Evolutionary conservation across 2,888 invertebrate genomes (phyloP), one percentile per base, ranked within the genome.

Genomic region (Ganaspis brasiliensis): DNA sequence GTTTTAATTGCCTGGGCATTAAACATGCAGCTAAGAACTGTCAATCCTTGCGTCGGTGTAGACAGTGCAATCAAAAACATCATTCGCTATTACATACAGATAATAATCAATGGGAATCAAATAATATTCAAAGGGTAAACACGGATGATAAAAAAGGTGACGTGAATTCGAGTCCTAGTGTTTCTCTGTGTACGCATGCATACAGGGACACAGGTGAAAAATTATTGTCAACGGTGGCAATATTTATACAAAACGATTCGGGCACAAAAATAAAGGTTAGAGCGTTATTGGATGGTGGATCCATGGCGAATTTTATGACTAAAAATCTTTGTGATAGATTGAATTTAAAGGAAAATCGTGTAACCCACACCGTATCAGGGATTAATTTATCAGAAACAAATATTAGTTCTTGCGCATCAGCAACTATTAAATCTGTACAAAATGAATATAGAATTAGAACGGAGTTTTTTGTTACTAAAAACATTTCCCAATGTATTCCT

Each of bases 301-400:
- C 49, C n/a, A 49, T 49, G 49, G n/a, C 49, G n/a, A 49, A 49
- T 49, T 49, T 49, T 49, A 49, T 49, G 16, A 49, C 49, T 6
- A 49, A n/a, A n/a, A n/a, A 49, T 4, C 16, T 16, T n/a, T 49
- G 49, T 16, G 49, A 49, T 6, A 14, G n/a, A 49, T 16, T 49
- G 1, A 49, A 49, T 4, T 49, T 49, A 49, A 49, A 49, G 16
- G 49, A 49, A 49, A 40, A 40, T 40, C 4, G 9, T 3, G 40
- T 40, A 40, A 12, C 4, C 2, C 40, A 40, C 9, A 10, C 10
- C 1, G 9, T 40, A 40, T 40, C 40, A 9, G 40, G 40, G 9
- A 40, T 40, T 1, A 9, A 40, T 10, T 40, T 40, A 12, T 5
- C 10, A 8, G 5, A 40, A 40, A 40, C 40, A 8, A 3, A 40